Base-by-base conservation (phyloP, 2,888 invertebrate genomes). In the Aplocera efformata region DNA sequence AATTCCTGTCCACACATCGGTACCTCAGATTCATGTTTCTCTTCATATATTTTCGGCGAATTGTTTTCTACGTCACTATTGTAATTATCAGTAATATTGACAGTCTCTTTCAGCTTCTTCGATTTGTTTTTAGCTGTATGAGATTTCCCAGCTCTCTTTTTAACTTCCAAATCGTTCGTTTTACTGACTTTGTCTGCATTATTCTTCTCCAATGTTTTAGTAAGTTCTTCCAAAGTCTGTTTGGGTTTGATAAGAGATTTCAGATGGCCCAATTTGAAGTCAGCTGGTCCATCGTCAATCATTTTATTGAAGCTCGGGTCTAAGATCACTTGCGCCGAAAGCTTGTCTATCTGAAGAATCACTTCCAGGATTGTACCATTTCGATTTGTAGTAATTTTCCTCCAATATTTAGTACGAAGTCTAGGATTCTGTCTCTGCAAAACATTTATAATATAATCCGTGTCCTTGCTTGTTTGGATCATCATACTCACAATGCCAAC, bases 401-500 rank as follows among this genome's bases (percentile, higher is more conserved):
- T 62, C 86, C 86, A 86, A 50, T 67, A 86, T 41, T 81, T 84
- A 0, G 84, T 84, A 0, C 86, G 63, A 7, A 86, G 42, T 38
- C 84, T 70, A 0, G 80, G 77, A 51, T 86, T 86, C 9, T 77
- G 73, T 9, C 62, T 52, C 44, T 86, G 86, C 25, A 86, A 52
- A 26, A 62, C 59, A 0, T 52, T 45, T 10, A 86, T 76, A 0
- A 85, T 70, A 8, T 76, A 78, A 11, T 82, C 74, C 0, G 74
- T 67, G 3, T 67, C 63, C 50, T 65, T 77, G 0, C 63, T 59
- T 0, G 79, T 75, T 44, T 72, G 75, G 0, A 78, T 63, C 2
- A 63, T 45, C 78, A 86, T 80, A 34, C 74, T 86, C 7, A 86
- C 62, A 6, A 85, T 85, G 0, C 86, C 86, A 0, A 86, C 86